Percentiles rank a stretch among this genome's conserved stretches.
phyloP scores from a whole-genome alignment of 2,797 vertebrate genomes.

The Rhyacichthys aspro region DNA sequence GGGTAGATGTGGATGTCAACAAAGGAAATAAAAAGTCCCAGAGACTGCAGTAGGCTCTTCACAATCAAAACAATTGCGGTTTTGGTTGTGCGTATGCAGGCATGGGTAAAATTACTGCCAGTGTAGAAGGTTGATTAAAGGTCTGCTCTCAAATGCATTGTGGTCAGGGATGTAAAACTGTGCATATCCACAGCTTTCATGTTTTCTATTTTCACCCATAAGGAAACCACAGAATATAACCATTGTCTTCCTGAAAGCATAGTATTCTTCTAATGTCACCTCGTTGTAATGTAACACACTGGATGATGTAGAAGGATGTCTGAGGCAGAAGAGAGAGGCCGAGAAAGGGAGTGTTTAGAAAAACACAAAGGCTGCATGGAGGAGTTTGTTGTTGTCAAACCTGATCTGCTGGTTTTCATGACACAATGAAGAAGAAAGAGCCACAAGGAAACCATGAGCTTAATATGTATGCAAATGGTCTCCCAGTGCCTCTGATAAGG shows the following conservation, averaged over 20 bases:
- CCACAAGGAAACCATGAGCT: slow-evolving; percentile 27
- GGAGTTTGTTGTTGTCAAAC: slow-evolving; percentile 39
- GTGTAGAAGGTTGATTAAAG: slow-evolving; percentile 5
- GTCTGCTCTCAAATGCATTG: slow-evolving; percentile 5
- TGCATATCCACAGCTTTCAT: slow-evolving; percentile 2
- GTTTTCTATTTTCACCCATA: background rate
- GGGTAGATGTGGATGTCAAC: background rate
- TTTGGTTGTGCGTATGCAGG: slow-evolving; percentile 9
- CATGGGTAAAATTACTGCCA: slow-evolving; percentile 7
- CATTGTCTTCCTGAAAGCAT: slow-evolving; percentile 8
- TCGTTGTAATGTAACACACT: no score
- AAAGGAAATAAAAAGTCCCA: background rate
- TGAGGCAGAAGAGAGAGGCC: background rate
- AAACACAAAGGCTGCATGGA: background rate
- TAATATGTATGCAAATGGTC: slow-evolving; percentile 20
- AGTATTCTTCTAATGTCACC: background rate
- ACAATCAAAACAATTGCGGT: background rate
- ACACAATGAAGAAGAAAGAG: slow-evolving; percentile 22
- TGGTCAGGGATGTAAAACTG: background rate
- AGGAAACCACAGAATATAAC: background rate
- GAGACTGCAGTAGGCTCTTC: background rate
- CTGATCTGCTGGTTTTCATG: slow-evolving; percentile 48
- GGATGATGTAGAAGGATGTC: background rate
- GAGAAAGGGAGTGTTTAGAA: background rate
- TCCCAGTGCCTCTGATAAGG: background rate